Evolutionary conservation across 2,888 invertebrate genomes (phyloP), one percentile per base, ranked within the genome.

Genomic region (Hirtodrosophila duncani): DNA sequence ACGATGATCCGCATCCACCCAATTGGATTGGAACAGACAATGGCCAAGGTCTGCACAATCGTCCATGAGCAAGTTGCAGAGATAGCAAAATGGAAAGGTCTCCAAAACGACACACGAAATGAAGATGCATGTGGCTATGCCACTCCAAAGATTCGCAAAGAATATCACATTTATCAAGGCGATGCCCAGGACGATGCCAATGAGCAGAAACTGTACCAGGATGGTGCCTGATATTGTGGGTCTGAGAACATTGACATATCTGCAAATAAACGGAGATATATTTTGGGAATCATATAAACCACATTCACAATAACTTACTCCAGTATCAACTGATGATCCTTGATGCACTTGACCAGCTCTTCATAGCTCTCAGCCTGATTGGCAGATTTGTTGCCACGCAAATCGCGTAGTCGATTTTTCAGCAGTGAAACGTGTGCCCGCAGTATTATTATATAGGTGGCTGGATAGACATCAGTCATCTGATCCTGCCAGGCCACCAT

Each of bases 61-160:
- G 1, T 45, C 36, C 3, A 46, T 18, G 1, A 74, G 36, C 26
- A 51, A 6, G 3, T 77, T 58, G 50, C 74, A 80, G 7, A 77
- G 23, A 10, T 61, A 74, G 43, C 80, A 68, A 6, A 74, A 56
- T n/a, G 74, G 80, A 29, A 66, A 80, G 0, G 74, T 68, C 23
- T 74, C 44, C 42, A 77, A 3, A 0, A 63, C 0, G 1, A 75
- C 34, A 20, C 41, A 49, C 1, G 17, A 36, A 2, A 74, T 18
- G 13, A 59, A 74, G 0, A 48, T 8, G 2, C 0, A 21, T 1
- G 52, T 55, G 21, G 55, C 53, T 3, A 67, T 4, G 1, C 68
- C 52, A 4, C 53, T 61, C 68, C 66, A 68, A 2, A 68, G 16
- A 1, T 46, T 59, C 1, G 66, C 48, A 17, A 74, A 75, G 30